Base-by-base conservation (phyloP, 2,797 vertebrate genomes). In the Darevskia mixta region DNA sequence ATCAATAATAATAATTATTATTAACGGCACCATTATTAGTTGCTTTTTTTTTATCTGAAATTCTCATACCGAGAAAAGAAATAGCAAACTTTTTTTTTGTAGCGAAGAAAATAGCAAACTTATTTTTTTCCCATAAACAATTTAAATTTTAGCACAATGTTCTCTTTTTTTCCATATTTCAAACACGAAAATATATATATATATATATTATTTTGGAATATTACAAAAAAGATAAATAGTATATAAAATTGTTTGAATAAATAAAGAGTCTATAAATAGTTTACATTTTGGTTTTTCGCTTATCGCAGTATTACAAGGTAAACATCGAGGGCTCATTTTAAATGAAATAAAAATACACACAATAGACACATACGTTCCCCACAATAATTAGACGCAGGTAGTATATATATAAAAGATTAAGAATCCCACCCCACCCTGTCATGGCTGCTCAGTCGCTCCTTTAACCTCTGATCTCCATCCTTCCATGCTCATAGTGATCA, bases 151-250 rank as follows among this genome's bases (percentile, higher is more conserved):
- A 80, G 38, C 32, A 49, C 66, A 87, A 81, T 73, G n/a, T 45
- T 55, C 49, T 55, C 49, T 55, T 55, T 5, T 29, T 85, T 45
- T 11, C n/a, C 20, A n/a, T 87, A 75, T 23, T 75, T 75, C 20
- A 79, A 83, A 82, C 86, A 87, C 69, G 55, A 76, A 84, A 85
- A 83, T 49, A 79, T 79, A 72, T 66, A 86, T 85, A 81, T 79
- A 55, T 78, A 86, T 86, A 89, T 90, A 90, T 90, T 90, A 90
- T 90, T 87, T 85, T 69, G 71, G 86, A 85, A 90, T 85, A 90
- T 90, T 90, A 90, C 77, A 90, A 90, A 90, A 61, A 87, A 90
- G 89, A 90, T 90, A 90, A 90, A 90, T 90, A 90, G 20, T 23
- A 87, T 90, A 90, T 90, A 87, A 90, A 90, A 90, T 81, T 83